Conservation (phyloP, 2,113 vertebrate species). For the Martes martes region DNA sequence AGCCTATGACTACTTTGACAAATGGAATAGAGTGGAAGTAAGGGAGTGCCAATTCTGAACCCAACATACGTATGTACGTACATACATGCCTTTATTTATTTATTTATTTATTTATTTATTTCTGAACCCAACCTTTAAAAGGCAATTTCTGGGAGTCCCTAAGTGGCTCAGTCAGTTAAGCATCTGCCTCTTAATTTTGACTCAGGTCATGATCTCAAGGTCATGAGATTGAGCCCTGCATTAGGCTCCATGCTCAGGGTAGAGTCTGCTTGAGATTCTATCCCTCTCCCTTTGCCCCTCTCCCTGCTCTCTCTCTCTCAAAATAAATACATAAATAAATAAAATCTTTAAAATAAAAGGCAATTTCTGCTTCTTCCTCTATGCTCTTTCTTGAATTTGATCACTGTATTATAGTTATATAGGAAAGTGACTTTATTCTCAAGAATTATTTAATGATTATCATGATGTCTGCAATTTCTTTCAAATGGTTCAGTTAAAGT, state of each 20-base stretch:
- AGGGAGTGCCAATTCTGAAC: neutral
- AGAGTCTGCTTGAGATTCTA: neutral
- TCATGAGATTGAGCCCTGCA: neutral
- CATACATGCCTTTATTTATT: neutral
- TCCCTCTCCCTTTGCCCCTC: neutral
- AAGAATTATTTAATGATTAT: neutral
- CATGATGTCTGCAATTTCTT: neutral
- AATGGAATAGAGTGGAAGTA: neutral
- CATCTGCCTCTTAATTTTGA: neutral
- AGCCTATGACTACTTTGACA: neutral
- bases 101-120: neutral
- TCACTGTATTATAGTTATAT: neutral
- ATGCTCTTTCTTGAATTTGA: neutral
- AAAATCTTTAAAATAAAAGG: neutral
- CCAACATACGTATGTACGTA: too few species aligned
- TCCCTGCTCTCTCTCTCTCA: neutral
- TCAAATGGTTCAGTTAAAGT: neutral
- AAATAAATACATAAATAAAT: neutral
- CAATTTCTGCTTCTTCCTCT: neutral
- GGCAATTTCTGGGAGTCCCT: neutral
- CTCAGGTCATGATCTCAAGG: neutral
- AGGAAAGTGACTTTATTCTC: neutral
- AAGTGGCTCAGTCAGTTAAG: neutral
- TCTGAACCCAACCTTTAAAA: neutral
- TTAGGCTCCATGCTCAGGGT: neutral